Conservation (phyloP, 2,113 vertebrate genomes). For the Chlorocebus sabaeus region DNA sequence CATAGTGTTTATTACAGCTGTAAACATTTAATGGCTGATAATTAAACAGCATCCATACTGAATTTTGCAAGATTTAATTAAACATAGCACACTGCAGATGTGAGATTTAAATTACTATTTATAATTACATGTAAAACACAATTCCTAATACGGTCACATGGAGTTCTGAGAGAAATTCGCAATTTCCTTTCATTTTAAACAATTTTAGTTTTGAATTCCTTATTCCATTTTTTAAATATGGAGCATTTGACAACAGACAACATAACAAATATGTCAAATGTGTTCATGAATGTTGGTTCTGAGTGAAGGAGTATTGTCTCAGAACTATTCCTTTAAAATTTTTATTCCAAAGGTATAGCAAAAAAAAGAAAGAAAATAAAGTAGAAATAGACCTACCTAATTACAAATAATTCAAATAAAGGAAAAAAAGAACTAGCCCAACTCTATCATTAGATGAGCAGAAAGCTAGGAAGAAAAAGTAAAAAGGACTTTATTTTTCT, state of each 20-base stretch:
- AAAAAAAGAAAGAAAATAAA: neutral
- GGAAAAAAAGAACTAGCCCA: neutral
- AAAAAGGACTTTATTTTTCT: conserved; percentile 42
- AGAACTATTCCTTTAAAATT: conserved; percentile 25
- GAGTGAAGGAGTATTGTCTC: neutral
- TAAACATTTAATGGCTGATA: conserved; percentile 77
- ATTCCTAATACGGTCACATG: conserved; percentile 33
- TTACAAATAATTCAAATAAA: conserved; percentile 27
- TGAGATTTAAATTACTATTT: conserved; percentile 71
- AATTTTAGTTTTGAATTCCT: conserved; percentile 40
- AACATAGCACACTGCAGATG: conserved; percentile 54
- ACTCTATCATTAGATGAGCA: neutral
- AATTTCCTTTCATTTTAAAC: conserved; percentile 45
- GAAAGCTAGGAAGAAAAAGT: neutral
- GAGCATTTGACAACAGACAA: conserved; percentile 10
- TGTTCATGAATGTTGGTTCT: neutral
- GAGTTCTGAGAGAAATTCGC: conserved; percentile 7
- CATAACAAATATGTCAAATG: conserved; percentile 15
- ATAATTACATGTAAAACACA: conserved; percentile 67
- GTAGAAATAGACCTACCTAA: neutral
- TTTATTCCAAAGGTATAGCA: conserved; percentile 36
- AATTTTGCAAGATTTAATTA: conserved; percentile 75
- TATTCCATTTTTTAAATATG: neutral
- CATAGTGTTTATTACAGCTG: conserved; percentile 69
- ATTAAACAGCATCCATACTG: conserved; percentile 68